Base-by-base conservation (phyloP, 1,140 invertebrate genomes). In the Berghia stephanieae region DNA sequence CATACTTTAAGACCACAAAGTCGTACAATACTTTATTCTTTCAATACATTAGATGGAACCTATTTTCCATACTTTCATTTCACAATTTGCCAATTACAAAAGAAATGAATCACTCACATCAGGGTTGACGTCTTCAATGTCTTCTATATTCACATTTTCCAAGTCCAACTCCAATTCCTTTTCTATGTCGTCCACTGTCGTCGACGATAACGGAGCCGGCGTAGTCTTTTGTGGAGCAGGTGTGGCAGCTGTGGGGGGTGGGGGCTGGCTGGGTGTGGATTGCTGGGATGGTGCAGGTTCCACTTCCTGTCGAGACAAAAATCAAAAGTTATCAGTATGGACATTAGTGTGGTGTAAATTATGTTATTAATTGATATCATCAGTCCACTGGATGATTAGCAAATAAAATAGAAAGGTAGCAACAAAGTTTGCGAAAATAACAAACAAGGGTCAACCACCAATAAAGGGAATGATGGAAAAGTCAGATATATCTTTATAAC, bases 131-230 rank as follows among this genome's bases (percentile, higher is more conserved):
- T 79, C 78, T 66, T 86, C 85, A 63, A 88, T 81, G 46, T 88
- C 86, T 75, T 89, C 87, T n/a, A 89, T 79, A 38, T 89, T 85
- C 43, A 89, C 78, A 79, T 89, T 87, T 72, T 88, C 86, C 46
- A 91, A 78, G 78, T 91, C 91, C 34, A 91, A 83, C 77, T 91
- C 91, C 63, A 91, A 80, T 78, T 91, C 90, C 42, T 87, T 86
- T 78, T 90, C 89, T 31, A 90, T 73, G 77, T 90, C 90, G 31
- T 88, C 87, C 67, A 85, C 79, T 72, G 63, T 80, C 73, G 75
- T 44, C 60, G 36, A 69, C 67, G 68, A 73, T 18, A 31, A 36
- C 57, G 66, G 43, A 34, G 10, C 49, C n/a, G 67, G 63, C 2
- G 57, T 21, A 63, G 66, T n/a, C 43, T 44, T 75, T 8, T 69